Percentiles rank a stretch among this genome's conserved stretches.
Evolutionary conservation across 2,797 vertebrate genomes (phyloP).

Genomic region (Centropyge bicolor): DNA sequence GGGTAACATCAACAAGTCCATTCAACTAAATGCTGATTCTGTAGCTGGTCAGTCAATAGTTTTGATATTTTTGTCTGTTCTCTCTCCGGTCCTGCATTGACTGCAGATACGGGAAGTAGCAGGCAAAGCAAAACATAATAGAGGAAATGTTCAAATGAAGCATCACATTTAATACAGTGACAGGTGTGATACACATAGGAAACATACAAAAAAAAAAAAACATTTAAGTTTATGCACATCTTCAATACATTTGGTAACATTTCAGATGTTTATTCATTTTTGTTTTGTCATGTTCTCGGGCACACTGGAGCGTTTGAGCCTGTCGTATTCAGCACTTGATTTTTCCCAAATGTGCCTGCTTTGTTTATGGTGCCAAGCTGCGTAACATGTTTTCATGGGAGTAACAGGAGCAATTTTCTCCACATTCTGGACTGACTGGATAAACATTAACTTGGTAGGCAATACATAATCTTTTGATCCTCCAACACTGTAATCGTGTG

Average conservation of each 20-base stretch:
- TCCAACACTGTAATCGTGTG: conserved; percentile 27
- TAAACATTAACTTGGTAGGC: conserved; percentile 50
- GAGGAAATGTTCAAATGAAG: not conserved
- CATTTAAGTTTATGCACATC: not conserved
- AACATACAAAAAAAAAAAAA: not conserved
- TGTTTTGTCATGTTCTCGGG: not conserved
- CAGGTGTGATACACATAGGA: not conserved
- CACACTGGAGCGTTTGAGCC: not conserved
- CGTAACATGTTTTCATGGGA: conserved; percentile 22
- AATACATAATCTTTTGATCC: conserved; percentile 48
- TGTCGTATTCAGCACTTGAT: not conserved
- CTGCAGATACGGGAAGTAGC: conserved; percentile 6
- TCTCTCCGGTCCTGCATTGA: not conserved
- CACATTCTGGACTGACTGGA: conserved; percentile 49
- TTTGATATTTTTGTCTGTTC: conserved; percentile 8
- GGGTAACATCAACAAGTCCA: not conserved
- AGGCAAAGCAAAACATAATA: not conserved
- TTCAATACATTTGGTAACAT: not conserved
- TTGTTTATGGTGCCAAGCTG: conserved; percentile 34
- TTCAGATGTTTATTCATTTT: not conserved
- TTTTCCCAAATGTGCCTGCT: conserved; percentile 17
- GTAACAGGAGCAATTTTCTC: conserved; percentile 28
- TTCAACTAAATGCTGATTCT: not conserved
- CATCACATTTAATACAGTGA: not conserved
- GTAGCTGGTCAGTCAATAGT: not conserved